Conservation (phyloP, 2,888 invertebrate species). For the Chrysodeixis includens region DNA sequence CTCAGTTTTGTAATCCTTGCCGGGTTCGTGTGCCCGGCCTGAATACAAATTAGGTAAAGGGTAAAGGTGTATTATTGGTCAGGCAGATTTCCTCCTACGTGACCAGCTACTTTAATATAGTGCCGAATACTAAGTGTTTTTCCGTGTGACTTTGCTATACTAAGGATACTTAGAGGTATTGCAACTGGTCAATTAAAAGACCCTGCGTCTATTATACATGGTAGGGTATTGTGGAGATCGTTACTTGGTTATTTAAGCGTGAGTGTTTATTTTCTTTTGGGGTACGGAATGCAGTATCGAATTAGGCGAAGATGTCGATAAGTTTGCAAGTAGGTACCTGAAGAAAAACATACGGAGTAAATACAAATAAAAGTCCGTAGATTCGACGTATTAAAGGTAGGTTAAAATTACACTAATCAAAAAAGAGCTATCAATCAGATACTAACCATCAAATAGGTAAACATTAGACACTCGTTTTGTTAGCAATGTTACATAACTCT, state of each 20-base stretch:
- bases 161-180: slow-evolving; percentile 62
- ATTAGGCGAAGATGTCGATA: too few species aligned
- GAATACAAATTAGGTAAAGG: slow-evolving; percentile 80
- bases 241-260: slow-evolving; percentile 34
- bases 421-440: slow-evolving; percentile 46
- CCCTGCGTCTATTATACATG: slow-evolving; percentile 42
- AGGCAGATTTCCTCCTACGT: slow-evolving; percentile 81
- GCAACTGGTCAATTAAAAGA: slow-evolving; percentile 67
- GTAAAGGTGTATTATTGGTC: slow-evolving; percentile 81
- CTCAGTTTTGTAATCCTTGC: slow-evolving; percentile 78
- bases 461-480: slow-evolving; percentile 25
- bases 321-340: too few species aligned
- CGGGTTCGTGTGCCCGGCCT: slow-evolving; percentile 63
- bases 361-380: too few species aligned
- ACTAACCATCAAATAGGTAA: slow-evolving; percentile 15
- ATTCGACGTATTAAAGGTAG: too few species aligned
- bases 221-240: slow-evolving; percentile 32
- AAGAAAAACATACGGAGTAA: too few species aligned
- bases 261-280: slow-evolving; percentile 23
- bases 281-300: not conserved
- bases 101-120: slow-evolving; percentile 72
- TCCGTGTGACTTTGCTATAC: slow-evolving; percentile 66
- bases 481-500: slow-evolving; percentile 37
- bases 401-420: too few species aligned
- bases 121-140: slow-evolving; percentile 75